Base-by-base conservation (phyloP, 2,113 vertebrate genomes). In the Boleophthalmus pectinirostris region DNA sequence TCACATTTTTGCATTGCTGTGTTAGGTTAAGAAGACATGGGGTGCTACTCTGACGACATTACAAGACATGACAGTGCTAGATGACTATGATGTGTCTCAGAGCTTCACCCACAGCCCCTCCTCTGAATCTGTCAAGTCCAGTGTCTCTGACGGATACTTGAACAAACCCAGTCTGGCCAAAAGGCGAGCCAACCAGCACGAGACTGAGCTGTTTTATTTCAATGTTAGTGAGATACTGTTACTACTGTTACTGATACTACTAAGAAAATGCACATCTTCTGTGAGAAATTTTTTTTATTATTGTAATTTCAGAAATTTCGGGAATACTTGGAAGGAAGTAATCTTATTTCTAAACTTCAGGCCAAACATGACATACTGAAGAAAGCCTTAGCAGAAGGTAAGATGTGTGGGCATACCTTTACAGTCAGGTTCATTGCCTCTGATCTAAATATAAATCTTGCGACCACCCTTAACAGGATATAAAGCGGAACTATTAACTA, bases 141-240 rank as follows among this genome's bases (percentile, higher is more conserved):
- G 97, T 0, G 96, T 98, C 82, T 99, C 98, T 0, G 98, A 99
- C 54, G 97, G 97, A 0, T 99, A 98, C 94, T 93, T 99, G 94
- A 99, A 97, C 94, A 99, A 99, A 53, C 98, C 97, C 1, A 99
- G 97, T 88, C 96, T 99, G 54, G 97, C 98, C 87, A 99, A 99
- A 92, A 93, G 95, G 25, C 88, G 98, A 18, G 96, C 97, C 73
- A 99, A 99, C 85, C 98, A 99, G 89, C 98, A 99, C 82, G 98
- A 99, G 93, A 99, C 98, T 0, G 98, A 99, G 92, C 97, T 98
- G 88, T 99, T 99, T 92, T 99, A 98, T 85, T 99, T 99, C 92
- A 99, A 93, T 12, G 98, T 99, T 91, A 94, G 95, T 2, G 1
- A 43, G 16, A 11, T 18, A 18, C 47, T 23, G 3, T 47, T 14